Evolutionary conservation across 2,797 vertebrate species (phyloP), one percentile per base, ranked within the genome.

Genomic region (Esox masquinongy): DNA sequence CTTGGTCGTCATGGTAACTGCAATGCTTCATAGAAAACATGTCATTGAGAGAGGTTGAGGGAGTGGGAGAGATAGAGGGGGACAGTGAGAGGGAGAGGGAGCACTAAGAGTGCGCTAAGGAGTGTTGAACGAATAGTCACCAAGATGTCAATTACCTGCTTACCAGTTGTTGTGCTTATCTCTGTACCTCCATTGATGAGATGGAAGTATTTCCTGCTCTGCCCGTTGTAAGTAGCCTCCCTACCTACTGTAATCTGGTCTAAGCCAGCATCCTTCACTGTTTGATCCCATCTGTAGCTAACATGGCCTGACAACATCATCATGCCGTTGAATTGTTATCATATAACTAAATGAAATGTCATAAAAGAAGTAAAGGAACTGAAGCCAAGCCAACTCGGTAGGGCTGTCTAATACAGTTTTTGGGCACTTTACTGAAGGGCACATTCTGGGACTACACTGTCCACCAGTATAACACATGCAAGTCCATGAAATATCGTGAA

Each of bases 1-100:
- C 91, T 92, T 93, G 90, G 91, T 94, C 74, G 81, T 74, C 91
- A 91, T 89, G 83, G 91, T 66, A 93, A 94, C 93, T 84, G 88
- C 78, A 81, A 87, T 87, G 86, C 84, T 80, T 91, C 71, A 47
- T 47, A 24, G 24, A 24, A 12, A 26, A 24, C 2, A 11, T 22
- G 61, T 9, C 7, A 14, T 6, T 22, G 61, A 29, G 61, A 61
- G 59, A 11, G 59, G 19, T 3, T 43, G 2, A 24, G 59, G 8
- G 5, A n/a, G n/a, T 3, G n/a, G 11, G 24, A 34, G 11, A 53
- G 63, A 31, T 22, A 29, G 29, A 31, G 19, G 8, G 2, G 43
- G 68, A 26, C 19, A 22, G 14, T 3, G 61, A 64, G 2, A 31
- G 61, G 11, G 24, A 31, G 2, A 64, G 61, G 24, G 61, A 64